phyloP scores from a whole-genome alignment of 2,113 vertebrate genomes.

The Clarias macrocephalus region DNA sequence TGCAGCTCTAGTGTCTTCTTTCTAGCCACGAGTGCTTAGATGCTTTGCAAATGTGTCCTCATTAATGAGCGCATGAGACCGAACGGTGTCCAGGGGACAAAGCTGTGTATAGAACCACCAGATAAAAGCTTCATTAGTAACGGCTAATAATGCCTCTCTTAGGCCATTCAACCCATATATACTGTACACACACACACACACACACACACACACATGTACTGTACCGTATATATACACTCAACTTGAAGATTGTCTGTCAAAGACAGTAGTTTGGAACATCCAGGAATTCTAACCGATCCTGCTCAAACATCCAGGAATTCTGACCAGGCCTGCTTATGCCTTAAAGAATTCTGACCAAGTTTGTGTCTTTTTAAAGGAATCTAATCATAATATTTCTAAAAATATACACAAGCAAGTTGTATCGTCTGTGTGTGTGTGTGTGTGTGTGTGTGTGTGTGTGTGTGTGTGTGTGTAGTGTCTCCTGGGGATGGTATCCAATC shows the following conservation, averaged over 20 bases:
- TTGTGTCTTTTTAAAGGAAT: neutral
- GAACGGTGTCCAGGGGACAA: constrained; percentile 34
- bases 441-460: constrained; percentile 24
- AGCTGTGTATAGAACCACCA: constrained; percentile 27
- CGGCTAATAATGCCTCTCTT: constrained; percentile 47
- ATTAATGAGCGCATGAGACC: constrained; percentile 41
- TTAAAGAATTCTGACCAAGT: neutral
- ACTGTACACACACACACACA: neutral
- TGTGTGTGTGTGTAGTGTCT: constrained; percentile 25
- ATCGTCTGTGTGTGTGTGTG: neutral
- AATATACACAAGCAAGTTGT: neutral
- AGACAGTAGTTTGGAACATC: neutral
- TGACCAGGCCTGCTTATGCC: neutral
- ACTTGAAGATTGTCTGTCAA: neutral
- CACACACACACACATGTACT: neutral
- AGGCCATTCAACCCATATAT: constrained; percentile 35
- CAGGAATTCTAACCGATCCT: neutral
- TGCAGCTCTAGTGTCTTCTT: neutral
- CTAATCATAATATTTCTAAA: neutral
- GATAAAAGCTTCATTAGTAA: constrained; percentile 51
- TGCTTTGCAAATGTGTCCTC: constrained; percentile 33
- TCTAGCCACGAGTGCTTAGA: constrained; percentile 1
- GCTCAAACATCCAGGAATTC: neutral
- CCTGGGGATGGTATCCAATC: constrained; percentile 21
- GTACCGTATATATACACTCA: neutral